Evolutionary conservation across 1,140 invertebrate species (phyloP), one percentile per base, ranked within the genome.

Genomic region (Listronotus bonariensis): DNA sequence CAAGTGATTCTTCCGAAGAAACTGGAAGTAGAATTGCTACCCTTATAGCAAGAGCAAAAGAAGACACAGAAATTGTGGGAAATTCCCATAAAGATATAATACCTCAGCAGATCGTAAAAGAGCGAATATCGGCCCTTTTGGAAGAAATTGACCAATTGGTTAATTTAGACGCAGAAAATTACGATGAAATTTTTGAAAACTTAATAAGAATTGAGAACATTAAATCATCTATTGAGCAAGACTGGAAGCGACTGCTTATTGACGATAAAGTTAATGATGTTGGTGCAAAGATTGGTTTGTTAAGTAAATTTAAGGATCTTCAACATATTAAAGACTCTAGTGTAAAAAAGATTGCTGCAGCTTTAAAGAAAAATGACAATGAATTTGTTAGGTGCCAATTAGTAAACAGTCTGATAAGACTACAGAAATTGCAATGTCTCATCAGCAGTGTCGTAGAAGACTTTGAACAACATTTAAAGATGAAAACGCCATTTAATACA

Each of bases 401-500:
- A 14, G 69, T 71, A n/a, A 68, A 69, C 61, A 52, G 61, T 36
- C 49, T 74, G 43, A 65, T 73, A 11, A 53, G 66, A 4, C 56
- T 74, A 7, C 70, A 74, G 34, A 74, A 74, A 46, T 40, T 74
- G 1, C 73, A 74, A 41, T 73, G 71, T 26, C 15, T 74, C 3
- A 69, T 74, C 6, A 66, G 58, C 6, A 69, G 64, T 38, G 63
- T 74, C 7, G 67, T 73, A 0, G 70, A 70, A 40, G 63, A 69
- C 42, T 74, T 70, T 32, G 68, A 70, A 10, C 63, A 73, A 36
- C 53, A 66, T 9, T 64, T 74, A 18, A 62, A 71, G 31, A 68
- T 70, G 43, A 65, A 67, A 14, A 70, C 65, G 0, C 42, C 57
- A 12, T 71, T 70, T 11, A 65, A 69, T 34, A 54, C 63, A 1